A percentile compares a stretch with the other conserved stretches of the same genome.
Conservation (phyloP, 2,888 invertebrate genomes). For the Drosophila austrosaltans region DNA sequence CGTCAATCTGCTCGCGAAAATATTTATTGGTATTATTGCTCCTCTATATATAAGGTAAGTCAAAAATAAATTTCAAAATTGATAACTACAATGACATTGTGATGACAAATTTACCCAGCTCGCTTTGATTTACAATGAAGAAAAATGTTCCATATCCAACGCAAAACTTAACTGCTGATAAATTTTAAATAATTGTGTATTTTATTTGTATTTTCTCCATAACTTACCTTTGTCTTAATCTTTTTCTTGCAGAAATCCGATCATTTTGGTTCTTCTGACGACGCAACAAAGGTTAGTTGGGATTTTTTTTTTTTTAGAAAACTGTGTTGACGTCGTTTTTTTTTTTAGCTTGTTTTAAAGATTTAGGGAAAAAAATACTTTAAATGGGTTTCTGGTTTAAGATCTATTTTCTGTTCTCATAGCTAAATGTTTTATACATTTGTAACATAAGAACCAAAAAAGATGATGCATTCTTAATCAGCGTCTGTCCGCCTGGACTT, state of each 20-base stretch:
- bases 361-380: too few species aligned
- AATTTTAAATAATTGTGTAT: too few species aligned
- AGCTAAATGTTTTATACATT: too few species aligned
- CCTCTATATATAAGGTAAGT: background rate
- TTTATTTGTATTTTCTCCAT: background rate
- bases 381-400: too few species aligned
- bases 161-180: slow-evolving; percentile 50
- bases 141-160: slow-evolving; percentile 66
- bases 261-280: background rate
- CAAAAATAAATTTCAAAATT: background rate
- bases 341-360: too few species aligned
- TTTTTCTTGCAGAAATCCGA: background rate
- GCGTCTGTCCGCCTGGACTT: too few species aligned
- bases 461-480: too few species aligned
- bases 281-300: too few species aligned
- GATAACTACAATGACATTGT: background rate
- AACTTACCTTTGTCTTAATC: background rate
- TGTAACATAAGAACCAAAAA: too few species aligned
- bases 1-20: background rate
- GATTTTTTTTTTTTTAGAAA: too few species aligned
- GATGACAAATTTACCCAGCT: slow-evolving; percentile 74
- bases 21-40: background rate
- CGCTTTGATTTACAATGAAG: slow-evolving; percentile 76
- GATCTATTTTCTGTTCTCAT: too few species aligned
- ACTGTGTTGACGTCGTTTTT: too few species aligned